Evolutionary conservation across 2,888 invertebrate genomes (phyloP).

Genomic region (Conus canariensis): DNA sequence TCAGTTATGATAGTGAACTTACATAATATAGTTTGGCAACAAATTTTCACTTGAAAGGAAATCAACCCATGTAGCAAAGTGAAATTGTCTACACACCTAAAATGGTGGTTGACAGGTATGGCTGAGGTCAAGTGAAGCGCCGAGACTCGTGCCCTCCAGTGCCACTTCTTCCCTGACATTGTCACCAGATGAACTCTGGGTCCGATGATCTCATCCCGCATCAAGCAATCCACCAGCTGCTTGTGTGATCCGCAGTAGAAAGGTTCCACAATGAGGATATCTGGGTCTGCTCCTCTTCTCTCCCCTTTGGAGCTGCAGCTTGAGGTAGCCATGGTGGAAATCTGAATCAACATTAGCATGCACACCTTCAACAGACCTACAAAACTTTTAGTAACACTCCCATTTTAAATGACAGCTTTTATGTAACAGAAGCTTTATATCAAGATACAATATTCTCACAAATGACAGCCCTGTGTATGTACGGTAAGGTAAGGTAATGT

Average conservation of each 20-base stretch:
- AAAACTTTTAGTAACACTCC: too few species aligned
- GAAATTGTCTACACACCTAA: conserved; percentile 65
- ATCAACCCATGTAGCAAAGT: too few species aligned
- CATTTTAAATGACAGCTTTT: too few species aligned
- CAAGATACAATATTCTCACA: too few species aligned
- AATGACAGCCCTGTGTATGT: too few species aligned
- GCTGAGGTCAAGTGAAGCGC: conserved; percentile 84
- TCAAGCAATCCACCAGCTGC: conserved; percentile 82
- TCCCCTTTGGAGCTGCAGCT: neutral
- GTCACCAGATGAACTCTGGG: conserved; percentile 79
- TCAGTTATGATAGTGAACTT: too few species aligned
- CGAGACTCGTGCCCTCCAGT: conserved; percentile 86
- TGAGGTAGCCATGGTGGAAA: neutral
- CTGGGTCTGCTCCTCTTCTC: neutral
- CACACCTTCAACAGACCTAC: too few species aligned
- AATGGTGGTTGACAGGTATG: conserved; percentile 81
- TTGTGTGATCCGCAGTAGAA: conserved; percentile 88
- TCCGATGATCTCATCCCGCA: conserved; percentile 57
- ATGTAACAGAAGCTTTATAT: too few species aligned
- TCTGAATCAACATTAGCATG: neutral
- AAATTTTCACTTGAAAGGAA: too few species aligned
- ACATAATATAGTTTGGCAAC: too few species aligned
- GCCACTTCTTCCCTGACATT: conserved; percentile 87
- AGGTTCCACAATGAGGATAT: conserved; percentile 83
- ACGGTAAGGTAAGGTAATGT: too few species aligned